Percentiles rank a stretch among this genome's conserved stretches.
These are phyloP conservation scores for Azemiops feae DNA, from an alignment of 2,113 vertebrate species.

Conservation along the genomic window DNA sequence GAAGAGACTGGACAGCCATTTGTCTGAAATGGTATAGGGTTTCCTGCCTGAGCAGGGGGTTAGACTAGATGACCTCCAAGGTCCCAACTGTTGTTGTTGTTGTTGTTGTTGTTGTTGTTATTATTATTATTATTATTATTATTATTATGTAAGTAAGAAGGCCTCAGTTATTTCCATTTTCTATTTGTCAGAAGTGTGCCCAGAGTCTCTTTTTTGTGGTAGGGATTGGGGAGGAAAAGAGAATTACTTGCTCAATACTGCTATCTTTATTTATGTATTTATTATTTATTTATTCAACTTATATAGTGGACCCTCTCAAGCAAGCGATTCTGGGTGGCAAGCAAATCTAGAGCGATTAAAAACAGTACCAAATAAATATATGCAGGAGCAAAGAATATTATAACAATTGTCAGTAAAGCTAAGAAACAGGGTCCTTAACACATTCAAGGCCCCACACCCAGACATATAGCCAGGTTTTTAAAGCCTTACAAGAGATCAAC, in stretches of 20 bases:
- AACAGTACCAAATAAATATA: background rate
- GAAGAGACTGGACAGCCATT: too few relatives aligned
- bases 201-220: background rate
- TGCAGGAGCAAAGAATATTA: background rate
- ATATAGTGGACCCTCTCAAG: background rate
- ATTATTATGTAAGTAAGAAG: background rate
- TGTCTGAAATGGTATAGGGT: too few relatives aligned
- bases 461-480: background rate
- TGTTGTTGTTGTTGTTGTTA: too few relatives aligned
- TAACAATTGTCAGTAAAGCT: background rate
- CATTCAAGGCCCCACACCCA: background rate
- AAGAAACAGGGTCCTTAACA: background rate
- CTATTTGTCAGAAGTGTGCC: background rate
- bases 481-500: background rate
- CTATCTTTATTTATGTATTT: background rate
- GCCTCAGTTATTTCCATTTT: conserved; percentile 5
- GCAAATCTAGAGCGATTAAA: background rate
- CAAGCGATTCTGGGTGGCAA: background rate
- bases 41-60: too few relatives aligned
- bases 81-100: too few relatives aligned
- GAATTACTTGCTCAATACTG: background rate
- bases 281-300: background rate
- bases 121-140: too few relatives aligned
- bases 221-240: background rate
- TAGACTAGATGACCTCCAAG: too few relatives aligned